Conservation (phyloP, 2,113 vertebrate genomes). For the Tenrec ecaudatus region DNA sequence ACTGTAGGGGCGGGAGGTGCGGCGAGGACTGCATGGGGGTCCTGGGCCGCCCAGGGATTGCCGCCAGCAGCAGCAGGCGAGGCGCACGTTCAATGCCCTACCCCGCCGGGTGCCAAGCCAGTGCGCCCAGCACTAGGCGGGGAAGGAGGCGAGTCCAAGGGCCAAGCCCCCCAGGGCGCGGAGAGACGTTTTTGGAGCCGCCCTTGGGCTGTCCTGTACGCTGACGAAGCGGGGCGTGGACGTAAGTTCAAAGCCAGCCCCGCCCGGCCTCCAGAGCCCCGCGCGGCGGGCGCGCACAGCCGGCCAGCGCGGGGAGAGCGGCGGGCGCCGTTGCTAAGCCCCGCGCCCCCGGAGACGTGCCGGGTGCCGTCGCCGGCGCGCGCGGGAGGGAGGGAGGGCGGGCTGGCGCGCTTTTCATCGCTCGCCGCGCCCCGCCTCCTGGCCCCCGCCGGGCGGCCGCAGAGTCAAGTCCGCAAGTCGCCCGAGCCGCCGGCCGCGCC, state of each 20-base stretch:
- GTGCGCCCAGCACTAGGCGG: neutral
- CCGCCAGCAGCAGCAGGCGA: neutral
- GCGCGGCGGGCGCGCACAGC: neutral
- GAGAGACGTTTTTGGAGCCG: neutral
- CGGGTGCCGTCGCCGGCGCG: neutral
- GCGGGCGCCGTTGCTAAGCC: slow-evolving; percentile 72
- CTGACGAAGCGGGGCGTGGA: neutral
- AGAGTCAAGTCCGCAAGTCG: neutral
- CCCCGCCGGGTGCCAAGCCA: neutral
- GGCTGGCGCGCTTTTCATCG: neutral
- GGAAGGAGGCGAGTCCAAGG: neutral
- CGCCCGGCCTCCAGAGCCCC: neutral
- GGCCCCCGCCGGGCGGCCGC: neutral
- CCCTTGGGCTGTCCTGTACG: neutral
- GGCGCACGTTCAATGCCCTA: neutral
- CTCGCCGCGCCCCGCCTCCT: neutral
- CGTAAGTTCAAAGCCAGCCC: neutral
- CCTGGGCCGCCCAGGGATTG: neutral
- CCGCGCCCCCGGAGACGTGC: slow-evolving; percentile 65
- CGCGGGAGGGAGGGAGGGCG: neutral
- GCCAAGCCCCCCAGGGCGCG: neutral
- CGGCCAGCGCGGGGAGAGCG: neutral
- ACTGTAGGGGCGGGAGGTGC: neutral
- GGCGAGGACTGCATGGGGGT: neutral
- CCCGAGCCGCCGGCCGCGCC: neutral